phyloP scores from a whole-genome alignment of 2,797 vertebrate genomes.

The Xiphophorus birchmanni region DNA sequence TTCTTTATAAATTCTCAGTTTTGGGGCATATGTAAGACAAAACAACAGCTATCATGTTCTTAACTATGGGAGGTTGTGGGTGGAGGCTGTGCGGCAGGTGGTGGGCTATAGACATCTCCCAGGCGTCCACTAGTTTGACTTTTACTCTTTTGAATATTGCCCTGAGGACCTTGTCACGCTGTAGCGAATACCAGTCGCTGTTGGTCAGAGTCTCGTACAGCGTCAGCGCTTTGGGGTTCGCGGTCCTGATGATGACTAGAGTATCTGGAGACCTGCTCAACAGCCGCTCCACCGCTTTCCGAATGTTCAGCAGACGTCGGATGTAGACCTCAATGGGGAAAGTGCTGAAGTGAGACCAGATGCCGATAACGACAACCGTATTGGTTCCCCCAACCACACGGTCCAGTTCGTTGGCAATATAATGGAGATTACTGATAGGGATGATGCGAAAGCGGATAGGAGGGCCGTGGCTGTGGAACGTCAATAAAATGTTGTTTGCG shows the following conservation, averaged over 20 bases:
- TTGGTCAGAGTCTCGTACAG: slow-evolving; percentile 85
- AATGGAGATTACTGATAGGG: slow-evolving; percentile 82
- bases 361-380: slow-evolving; percentile 84
- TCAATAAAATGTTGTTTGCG: slow-evolving; percentile 84
- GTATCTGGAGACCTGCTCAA: slow-evolving; percentile 88
- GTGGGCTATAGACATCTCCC: slow-evolving; percentile 93
- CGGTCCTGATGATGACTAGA: slow-evolving; percentile 83
- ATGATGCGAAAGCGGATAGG: slow-evolving; percentile 85
- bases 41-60: slow-evolving; percentile 60
- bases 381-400: slow-evolving; percentile 85
- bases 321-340: slow-evolving; percentile 90
- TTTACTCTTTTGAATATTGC: slow-evolving; percentile 88
- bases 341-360: slow-evolving; percentile 94
- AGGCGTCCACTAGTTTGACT: slow-evolving; percentile 89
- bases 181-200: slow-evolving; percentile 92
- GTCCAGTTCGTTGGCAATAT: slow-evolving; percentile 90
- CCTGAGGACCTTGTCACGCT: slow-evolving; percentile 85
- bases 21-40: slow-evolving; percentile 85
- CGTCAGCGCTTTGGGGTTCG: slow-evolving; percentile 85
- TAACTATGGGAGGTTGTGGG: slow-evolving; percentile 84
- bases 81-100: slow-evolving; percentile 88
- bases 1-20: not conserved
- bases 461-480: slow-evolving; percentile 87
- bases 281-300: slow-evolving; percentile 82
- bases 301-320: slow-evolving; percentile 87